Evolutionary conservation across 2,888 invertebrate genomes (phyloP).

Genomic region (Oeneis ivallda): DNA sequence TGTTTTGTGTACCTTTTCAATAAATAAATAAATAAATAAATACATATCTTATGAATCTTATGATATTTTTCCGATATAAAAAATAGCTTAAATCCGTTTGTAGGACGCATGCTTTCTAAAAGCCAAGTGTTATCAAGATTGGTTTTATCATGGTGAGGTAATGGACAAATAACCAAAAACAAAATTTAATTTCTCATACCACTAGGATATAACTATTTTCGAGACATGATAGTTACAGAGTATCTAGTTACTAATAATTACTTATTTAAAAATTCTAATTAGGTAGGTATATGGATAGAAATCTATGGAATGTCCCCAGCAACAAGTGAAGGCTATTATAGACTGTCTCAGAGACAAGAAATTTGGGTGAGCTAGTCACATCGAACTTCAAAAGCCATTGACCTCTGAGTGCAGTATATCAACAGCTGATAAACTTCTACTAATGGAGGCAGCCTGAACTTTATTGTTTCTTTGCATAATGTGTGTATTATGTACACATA

Average conservation of each 20-base stretch:
- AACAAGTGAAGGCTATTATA: background rate
- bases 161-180: too few relatives aligned
- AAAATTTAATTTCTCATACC: too few relatives aligned
- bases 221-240: background rate
- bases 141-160: too few relatives aligned
- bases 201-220: background rate
- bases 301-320: slow-evolving; percentile 7
- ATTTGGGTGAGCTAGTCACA: slow-evolving; percentile 12
- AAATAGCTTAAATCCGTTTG: too few relatives aligned
- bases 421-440: slow-evolving; percentile 25
- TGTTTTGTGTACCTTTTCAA: too few relatives aligned
- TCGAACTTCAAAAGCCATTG: slow-evolving; percentile 23
- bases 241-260: background rate
- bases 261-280: background rate
- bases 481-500: background rate
- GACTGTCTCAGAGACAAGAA: slow-evolving; percentile 27
- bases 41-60: too few relatives aligned
- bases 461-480: background rate
- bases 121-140: too few relatives aligned
- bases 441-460: slow-evolving; percentile 25
- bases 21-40: too few relatives aligned
- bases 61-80: too few relatives aligned
- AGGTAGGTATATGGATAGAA: background rate
- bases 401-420: slow-evolving; percentile 32
- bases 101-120: too few relatives aligned